Percentiles rank a stretch among this genome's conserved stretches.
Conservation (phyloP, 2,888 invertebrate genomes). For the Platycheirus albimanus region DNA sequence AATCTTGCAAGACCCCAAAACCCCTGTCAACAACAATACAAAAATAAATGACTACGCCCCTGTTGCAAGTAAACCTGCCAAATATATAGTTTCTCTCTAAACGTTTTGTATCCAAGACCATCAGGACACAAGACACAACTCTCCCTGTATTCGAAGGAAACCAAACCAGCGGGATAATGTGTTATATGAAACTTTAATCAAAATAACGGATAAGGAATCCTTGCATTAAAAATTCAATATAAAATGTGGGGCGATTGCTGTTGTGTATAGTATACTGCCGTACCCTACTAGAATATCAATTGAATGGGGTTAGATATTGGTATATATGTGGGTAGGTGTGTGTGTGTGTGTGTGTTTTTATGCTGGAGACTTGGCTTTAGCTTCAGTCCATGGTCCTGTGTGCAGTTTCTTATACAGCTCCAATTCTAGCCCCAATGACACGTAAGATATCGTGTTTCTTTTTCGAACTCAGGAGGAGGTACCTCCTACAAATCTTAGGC, state of each 20-base stretch:
- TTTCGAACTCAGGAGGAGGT: slow-evolving; percentile 17
- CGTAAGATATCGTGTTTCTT: slow-evolving; percentile 58
- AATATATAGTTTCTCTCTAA: slow-evolving; percentile 47
- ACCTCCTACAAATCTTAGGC: slow-evolving; percentile 69
- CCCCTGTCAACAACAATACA: no score
- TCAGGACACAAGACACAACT: slow-evolving; percentile 20
- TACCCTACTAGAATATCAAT: slow-evolving; percentile 68
- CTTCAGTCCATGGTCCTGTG: slow-evolving; percentile 23
- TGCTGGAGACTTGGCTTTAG: slow-evolving; percentile 35
- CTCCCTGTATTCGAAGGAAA: not conserved
- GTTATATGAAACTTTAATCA: slow-evolving; percentile 73
- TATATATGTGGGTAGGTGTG: not conserved
- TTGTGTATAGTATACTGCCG: slow-evolving; percentile 68
- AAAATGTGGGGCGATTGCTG: slow-evolving; percentile 71
- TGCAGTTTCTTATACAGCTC: slow-evolving; percentile 5
- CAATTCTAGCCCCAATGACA: slow-evolving; percentile 36
- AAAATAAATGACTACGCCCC: not conserved
- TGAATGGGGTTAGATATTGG: slow-evolving; percentile 29
- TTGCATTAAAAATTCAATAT: slow-evolving; percentile 74
- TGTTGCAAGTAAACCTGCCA: slow-evolving; percentile 10
- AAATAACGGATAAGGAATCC: slow-evolving; percentile 72
- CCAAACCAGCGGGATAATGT: slow-evolving; percentile 62
- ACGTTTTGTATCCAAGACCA: slow-evolving; percentile 15
- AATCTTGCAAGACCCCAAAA: no score
- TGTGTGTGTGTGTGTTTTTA: no score